Evolutionary conservation across 1,140 invertebrate species (phyloP), one percentile per base, ranked within the genome.

Genomic region (Calliopsis andreniformis): DNA sequence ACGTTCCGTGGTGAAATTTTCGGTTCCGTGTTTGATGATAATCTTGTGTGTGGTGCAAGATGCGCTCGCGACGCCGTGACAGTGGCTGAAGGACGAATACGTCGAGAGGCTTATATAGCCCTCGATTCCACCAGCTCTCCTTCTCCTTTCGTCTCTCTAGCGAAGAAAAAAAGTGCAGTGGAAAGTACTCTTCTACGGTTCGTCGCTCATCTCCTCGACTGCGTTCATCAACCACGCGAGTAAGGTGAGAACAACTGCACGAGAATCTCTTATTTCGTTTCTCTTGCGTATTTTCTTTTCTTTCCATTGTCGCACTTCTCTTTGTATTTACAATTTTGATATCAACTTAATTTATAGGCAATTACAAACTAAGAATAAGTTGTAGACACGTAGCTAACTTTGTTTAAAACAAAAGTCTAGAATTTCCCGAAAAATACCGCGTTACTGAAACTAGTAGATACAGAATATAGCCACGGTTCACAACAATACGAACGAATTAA

Each of bases 31-130:
- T 2, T 45, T 28, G 20, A 16, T 61, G n/a, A 25, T 16, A 49
- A 30, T 28, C 14, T 51, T 16, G 30, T 63, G 63, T 1, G 69
- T 12, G 70, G 45, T 64, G 55, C 39, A 76, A 76, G 73, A 76
- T 76, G 73, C 64, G 42, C 55, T 47, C 42, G 42, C 64, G 64
- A 49, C 72, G 43, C n/a, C 64, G 64, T 35, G 43, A 69, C 64
- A 43, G 73, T 8, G 73, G 73, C 6, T 76, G 73, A 76, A 69
- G 42, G 64, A 51, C 43, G 43, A 59, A 51, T 23, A 59, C 16
- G 6, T 2, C 73, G 66, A 68, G 73, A 43, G 73, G 73, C 53
- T 69, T 55, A 55, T 61, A 58, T 32, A 25, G 63, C 73, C 73
- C 73, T 69, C 71, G 71, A 75, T 75, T 58, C 51, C 51, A 35